Base-by-base conservation (phyloP, 2,888 invertebrate genomes). In the Drosophila recens region DNA sequence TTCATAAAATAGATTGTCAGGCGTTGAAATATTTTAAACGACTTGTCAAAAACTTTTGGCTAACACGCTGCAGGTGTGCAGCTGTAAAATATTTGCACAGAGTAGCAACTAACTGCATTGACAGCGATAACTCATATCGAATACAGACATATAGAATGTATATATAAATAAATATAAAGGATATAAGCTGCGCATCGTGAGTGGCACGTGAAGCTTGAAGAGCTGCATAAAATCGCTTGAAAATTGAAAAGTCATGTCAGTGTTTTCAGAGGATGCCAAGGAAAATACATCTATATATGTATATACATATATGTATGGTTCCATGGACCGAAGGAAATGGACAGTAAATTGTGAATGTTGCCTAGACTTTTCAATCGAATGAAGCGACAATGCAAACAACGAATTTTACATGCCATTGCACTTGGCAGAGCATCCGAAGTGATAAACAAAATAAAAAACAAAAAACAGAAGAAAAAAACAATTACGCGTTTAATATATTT, bases 401-500 rank as follows among this genome's bases (percentile, higher is more conserved):
- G 78, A 84, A 84, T 84, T 87, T 82, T 72, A 71, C 81, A 79
- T 73, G 49, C 74, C 82, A 84, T 80, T 84, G 78, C 82, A 84
- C 73, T 86, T 86, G 87, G 79, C 81, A 81, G 38, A 67, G 63
- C 69, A 61, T 15, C 10, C 42, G 43, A 23, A 10, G 58, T 2
- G 17, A 46, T 45, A 20, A 57, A 38, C 48, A 30, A 57, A 43
- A 33, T 43, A 78, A 67, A 43, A 48, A 61, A 15, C 13, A 42
- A 11, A 36, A 66, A 56, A 62, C 5, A 6, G 43, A 65, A 65
- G 66, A 61, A 63, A 70, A 75, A 69, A 82, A 86, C 86, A 86
- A 88, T 86, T 88, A 86, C 82, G 79, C 73, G 80, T 83, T 88
- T 83, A 88, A 86, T 86, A 86, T 82, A 86, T 88, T 87, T 88